Evolutionary conservation across 2,888 invertebrate species (phyloP).

Genomic region (Rhyacophila evoluta): DNA sequence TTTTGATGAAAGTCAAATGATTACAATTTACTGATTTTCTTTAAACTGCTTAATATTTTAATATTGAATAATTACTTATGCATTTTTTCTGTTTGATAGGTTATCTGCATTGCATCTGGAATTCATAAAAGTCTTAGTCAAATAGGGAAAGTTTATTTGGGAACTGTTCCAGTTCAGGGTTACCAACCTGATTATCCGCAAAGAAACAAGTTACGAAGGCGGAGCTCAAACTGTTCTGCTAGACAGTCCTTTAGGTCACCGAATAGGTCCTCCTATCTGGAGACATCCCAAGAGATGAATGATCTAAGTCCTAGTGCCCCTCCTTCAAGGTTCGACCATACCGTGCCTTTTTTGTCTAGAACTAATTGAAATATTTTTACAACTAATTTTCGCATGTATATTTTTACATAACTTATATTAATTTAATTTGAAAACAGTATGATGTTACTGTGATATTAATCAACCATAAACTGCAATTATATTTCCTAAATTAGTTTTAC

Average conservation of each 20-base stretch:
- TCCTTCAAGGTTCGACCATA: neutral
- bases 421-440: neutral
- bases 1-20: too few species aligned
- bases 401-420: neutral
- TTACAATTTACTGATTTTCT: too few species aligned
- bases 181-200: neutral
- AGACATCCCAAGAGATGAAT: neutral
- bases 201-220: neutral
- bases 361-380: neutral
- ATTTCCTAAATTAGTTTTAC: too few species aligned
- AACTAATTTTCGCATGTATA: neutral
- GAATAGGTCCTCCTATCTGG: neutral
- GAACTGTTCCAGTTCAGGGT: neutral
- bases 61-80: too few species aligned
- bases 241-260: neutral
- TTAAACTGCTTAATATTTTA: too few species aligned
- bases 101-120: neutral
- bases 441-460: neutral
- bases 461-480: neutral
- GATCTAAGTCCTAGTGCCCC: neutral
- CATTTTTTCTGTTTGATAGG: neutral
- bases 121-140: conserved; percentile 1
- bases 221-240: neutral
- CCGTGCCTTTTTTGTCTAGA: neutral
- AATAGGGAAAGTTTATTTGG: neutral